Evolutionary conservation across 1,140 invertebrate species (phyloP).

Genomic region (Drosophila elegans): DNA sequence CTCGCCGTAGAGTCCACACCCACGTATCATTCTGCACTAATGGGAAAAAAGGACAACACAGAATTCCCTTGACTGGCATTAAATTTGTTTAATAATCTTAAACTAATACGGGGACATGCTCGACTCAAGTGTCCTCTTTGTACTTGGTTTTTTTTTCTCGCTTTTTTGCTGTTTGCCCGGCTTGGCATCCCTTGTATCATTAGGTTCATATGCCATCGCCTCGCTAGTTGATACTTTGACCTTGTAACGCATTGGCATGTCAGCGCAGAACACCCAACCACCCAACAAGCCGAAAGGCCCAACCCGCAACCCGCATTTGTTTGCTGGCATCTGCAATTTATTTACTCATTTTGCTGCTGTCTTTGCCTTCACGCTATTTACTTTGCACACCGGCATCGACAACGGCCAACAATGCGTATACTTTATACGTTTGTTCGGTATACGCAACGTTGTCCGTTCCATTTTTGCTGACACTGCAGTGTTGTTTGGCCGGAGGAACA

Average conservation of each 20-base stretch:
- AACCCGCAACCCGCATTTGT: constrained; percentile 42
- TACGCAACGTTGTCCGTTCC: constrained; percentile 31
- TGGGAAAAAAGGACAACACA: constrained; percentile 16
- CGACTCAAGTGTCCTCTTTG: constrained; percentile 39
- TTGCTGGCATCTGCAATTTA: constrained; percentile 74
- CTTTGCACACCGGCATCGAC: constrained; percentile 61
- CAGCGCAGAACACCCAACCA: constrained; percentile 5
- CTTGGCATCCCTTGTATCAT: constrained; percentile 56
- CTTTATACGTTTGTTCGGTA: constrained; percentile 17
- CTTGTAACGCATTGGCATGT: constrained; percentile 62
- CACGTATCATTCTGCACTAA: constrained; percentile 20
- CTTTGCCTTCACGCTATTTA: constrained; percentile 50
- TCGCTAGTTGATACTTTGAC: constrained; percentile 71
- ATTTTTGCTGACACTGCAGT: constrained; percentile 39
- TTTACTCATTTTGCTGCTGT: constrained; percentile 48
- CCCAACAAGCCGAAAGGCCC: constrained; percentile 13
- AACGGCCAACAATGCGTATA: constrained; percentile 23
- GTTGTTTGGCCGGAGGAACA: background rate
- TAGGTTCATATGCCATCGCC: constrained; percentile 71
- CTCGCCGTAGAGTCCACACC: background rate
- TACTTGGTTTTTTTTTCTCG: constrained; percentile 9
- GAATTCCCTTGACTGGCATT: constrained; percentile 58
- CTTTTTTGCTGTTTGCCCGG: constrained; percentile 19
- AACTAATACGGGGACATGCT: constrained; percentile 57
- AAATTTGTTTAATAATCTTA: constrained; percentile 76